Evolutionary conservation across 2,888 invertebrate genomes (phyloP).

Genomic region (Rhamnusium bicolor): DNA sequence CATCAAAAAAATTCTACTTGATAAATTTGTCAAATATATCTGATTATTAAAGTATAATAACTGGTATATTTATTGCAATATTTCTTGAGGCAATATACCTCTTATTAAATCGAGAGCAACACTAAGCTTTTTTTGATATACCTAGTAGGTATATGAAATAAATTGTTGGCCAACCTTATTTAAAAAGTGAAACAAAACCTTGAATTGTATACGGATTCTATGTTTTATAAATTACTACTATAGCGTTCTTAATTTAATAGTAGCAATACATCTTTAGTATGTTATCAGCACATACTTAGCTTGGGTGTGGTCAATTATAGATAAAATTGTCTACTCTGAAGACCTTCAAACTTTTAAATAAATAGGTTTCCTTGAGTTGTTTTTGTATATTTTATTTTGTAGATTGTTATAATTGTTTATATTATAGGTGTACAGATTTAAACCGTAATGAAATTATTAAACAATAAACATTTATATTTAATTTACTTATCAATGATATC

Average conservation of each 20-base stretch:
- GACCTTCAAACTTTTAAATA: slow-evolving; percentile 45
- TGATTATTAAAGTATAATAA: background rate
- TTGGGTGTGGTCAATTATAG: slow-evolving; percentile 47
- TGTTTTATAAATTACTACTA: slow-evolving; percentile 29
- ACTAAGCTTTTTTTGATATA: background rate
- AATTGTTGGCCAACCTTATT: slow-evolving; percentile 22
- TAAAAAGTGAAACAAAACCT: slow-evolving; percentile 30
- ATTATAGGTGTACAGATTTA: background rate
- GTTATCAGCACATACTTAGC: slow-evolving; percentile 46
- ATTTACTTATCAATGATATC: slow-evolving; percentile 24
- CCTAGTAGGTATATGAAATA: slow-evolving; percentile 9
- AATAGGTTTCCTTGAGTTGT: slow-evolving; percentile 38
- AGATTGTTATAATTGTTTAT: slow-evolving; percentile 20
- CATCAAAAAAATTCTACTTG: too few species aligned
- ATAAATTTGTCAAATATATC: too few species aligned
- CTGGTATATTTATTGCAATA: background rate
- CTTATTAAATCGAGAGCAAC: background rate
- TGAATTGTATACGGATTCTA: slow-evolving; percentile 36
- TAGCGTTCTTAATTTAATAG: slow-evolving; percentile 34
- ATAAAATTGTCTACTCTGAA: slow-evolving; percentile 46
- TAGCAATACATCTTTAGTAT: slow-evolving; percentile 40
- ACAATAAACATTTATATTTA: slow-evolving; percentile 8
- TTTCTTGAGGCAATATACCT: background rate
- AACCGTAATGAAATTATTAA: slow-evolving; percentile 5
- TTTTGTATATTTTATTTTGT: slow-evolving; percentile 27